phyloP scores from a whole-genome alignment of 2,888 invertebrate species.

The Elmis aenea region DNA sequence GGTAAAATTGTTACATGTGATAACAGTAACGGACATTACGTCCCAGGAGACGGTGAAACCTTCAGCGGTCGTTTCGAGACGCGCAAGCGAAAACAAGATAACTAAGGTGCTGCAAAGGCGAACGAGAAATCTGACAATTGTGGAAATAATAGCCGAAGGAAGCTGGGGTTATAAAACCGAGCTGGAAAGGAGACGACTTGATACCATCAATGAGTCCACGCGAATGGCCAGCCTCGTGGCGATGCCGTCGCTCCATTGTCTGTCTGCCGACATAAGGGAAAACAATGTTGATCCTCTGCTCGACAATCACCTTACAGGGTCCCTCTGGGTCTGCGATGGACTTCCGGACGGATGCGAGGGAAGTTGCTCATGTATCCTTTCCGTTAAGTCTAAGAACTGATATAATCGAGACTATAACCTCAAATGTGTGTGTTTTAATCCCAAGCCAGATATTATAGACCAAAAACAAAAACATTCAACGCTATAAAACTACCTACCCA shows the following conservation, averaged over 20 bases:
- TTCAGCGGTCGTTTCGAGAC: conserved; percentile 40
- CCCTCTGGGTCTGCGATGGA: conserved; percentile 42
- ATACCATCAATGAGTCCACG: conserved; percentile 44
- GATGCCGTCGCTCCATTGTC: conserved; percentile 30
- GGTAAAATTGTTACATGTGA: too few species aligned
- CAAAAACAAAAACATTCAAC: too few species aligned
- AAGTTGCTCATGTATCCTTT: conserved; percentile 41
- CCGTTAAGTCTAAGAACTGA: conserved; percentile 29
- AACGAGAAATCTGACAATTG: conserved; percentile 43
- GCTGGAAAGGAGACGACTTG: conserved; percentile 35
- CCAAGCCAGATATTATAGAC: too few species aligned
- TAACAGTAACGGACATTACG: conserved; percentile 33
- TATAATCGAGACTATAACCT: conserved; percentile 16
- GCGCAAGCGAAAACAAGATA: conserved; percentile 40
- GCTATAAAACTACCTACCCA: too few species aligned
- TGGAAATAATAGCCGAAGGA: conserved; percentile 42
- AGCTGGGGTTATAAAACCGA: conserved; percentile 39
- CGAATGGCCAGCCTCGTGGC: conserved; percentile 32
- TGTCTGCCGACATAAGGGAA: conserved; percentile 39
- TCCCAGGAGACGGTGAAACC: conserved; percentile 39
- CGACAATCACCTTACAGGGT: conserved; percentile 42
- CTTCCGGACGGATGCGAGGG: conserved; percentile 40
- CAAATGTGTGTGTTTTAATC: too few species aligned
- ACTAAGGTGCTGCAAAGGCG: conserved; percentile 40
- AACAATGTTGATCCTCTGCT: conserved; percentile 40